phyloP scores from a whole-genome alignment of 1,140 invertebrate species.

The Muscidifurax raptorellus region DNA sequence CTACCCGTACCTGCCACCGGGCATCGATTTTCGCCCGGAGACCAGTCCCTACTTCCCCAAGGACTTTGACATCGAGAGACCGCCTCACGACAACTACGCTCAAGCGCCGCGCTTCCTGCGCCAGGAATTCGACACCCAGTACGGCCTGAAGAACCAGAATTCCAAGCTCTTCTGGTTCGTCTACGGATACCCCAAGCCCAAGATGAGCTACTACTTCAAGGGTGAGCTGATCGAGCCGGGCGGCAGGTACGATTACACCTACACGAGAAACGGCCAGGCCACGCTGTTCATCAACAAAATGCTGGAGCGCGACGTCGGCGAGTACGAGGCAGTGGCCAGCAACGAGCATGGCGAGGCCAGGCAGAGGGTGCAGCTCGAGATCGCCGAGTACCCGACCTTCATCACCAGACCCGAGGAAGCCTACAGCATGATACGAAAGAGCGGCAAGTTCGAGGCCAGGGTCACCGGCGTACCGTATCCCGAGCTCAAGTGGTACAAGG shows the following conservation, averaged over 20 bases:
- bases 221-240: slow-evolving; percentile 87
- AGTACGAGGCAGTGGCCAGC: slow-evolving; percentile 93
- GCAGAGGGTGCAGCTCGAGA: slow-evolving; percentile 88
- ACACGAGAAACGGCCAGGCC: slow-evolving; percentile 92
- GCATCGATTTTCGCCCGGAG: slow-evolving; percentile 90
- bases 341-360: slow-evolving; percentile 94
- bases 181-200: slow-evolving; percentile 94
- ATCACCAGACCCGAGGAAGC: slow-evolving; percentile 89
- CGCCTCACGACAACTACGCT: slow-evolving; percentile 87
- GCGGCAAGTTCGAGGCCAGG: slow-evolving; percentile 87
- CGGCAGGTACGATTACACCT: slow-evolving; percentile 88
- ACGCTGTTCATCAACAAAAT: slow-evolving; percentile 92
- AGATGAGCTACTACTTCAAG: slow-evolving; percentile 91
- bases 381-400: slow-evolving; percentile 95
- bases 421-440: slow-evolving; percentile 84
- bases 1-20: slow-evolving; percentile 86
- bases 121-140: slow-evolving; percentile 89
- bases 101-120: slow-evolving; percentile 89
- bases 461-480: slow-evolving; percentile 94
- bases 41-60: slow-evolving; percentile 92
- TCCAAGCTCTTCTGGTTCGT: slow-evolving; percentile 93
- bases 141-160: slow-evolving; percentile 92
- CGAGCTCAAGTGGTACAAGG: slow-evolving; percentile 98
- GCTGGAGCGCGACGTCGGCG: slow-evolving; percentile 92
- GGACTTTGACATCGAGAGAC: slow-evolving; percentile 92